Percentiles rank a stretch among this genome's conserved stretches.
Evolutionary conservation across 2,113 vertebrate genomes (phyloP).

Genomic region (Pterophyllum scalare): DNA sequence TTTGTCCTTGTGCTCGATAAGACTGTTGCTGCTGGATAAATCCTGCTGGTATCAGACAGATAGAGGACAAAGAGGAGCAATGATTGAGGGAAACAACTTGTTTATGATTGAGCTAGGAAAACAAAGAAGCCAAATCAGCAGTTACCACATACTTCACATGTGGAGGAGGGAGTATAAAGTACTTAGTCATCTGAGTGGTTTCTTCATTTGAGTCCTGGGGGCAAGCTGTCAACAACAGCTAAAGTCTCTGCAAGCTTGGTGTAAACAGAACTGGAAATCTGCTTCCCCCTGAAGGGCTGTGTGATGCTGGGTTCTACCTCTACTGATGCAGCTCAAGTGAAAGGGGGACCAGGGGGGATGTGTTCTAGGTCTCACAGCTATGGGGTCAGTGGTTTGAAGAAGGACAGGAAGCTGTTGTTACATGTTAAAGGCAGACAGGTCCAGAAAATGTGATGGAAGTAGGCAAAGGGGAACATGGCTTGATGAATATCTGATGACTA

Average conservation of each 20-base stretch:
- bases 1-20: conserved; percentile 35
- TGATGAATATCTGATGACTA: conserved; percentile 5
- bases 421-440: conserved; percentile 13
- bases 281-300: not conserved
- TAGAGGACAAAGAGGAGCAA: not conserved
- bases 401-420: conserved; percentile 36
- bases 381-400: not conserved
- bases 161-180: conserved; percentile 11
- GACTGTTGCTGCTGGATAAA: conserved; percentile 25
- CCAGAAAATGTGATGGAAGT: conserved; percentile 17
- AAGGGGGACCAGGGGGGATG: not conserved
- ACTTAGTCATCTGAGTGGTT: conserved; percentile 42
- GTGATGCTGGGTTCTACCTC: not conserved
- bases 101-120: conserved; percentile 23
- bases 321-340: conserved; percentile 24
- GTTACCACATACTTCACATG: conserved; percentile 5
- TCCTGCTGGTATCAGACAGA: conserved; percentile 5
- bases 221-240: conserved; percentile 12
- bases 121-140: conserved; percentile 26
- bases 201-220: conserved; percentile 8
- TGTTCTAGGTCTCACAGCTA: not conserved
- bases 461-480: conserved; percentile 20
- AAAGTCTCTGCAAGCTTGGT: not conserved
- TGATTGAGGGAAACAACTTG: conserved; percentile 21
- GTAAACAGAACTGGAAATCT: conserved; percentile 9